phyloP scores from a whole-genome alignment of 2,888 invertebrate species.

The Teleiodes luculella region DNA sequence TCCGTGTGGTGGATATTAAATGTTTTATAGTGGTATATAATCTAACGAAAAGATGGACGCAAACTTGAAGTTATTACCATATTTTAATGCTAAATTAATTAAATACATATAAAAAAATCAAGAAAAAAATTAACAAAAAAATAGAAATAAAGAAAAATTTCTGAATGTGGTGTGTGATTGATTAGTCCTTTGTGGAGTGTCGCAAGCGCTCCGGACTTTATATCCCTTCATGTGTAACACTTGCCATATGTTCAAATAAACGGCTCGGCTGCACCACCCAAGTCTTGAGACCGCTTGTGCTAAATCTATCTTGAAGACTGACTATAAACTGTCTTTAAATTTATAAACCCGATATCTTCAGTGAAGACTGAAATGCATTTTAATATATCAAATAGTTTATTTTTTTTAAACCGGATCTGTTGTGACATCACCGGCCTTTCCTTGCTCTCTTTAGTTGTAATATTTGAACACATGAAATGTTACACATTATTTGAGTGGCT shows the following conservation, averaged over 20 bases:
- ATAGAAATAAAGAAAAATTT: conserved; percentile 76
- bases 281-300: conserved; percentile 31
- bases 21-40: conserved; percentile 54
- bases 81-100: conserved; percentile 78
- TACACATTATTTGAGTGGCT: conserved; percentile 54
- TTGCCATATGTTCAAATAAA: conserved; percentile 64
- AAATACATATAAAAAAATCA: conserved; percentile 61
- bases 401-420: conserved; percentile 36
- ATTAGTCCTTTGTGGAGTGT: conserved; percentile 54
- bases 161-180: conserved; percentile 75
- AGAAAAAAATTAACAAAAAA: conserved; percentile 64
- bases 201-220: conserved; percentile 25
- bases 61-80: conserved; percentile 75
- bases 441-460: conserved; percentile 57
- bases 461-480: conserved; percentile 64
- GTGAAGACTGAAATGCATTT: conserved; percentile 69
- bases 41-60: conserved; percentile 63
- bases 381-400: conserved; percentile 55
- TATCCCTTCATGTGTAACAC: conserved; percentile 63
- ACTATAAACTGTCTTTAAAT: conserved; percentile 38
- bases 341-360: conserved; percentile 41
- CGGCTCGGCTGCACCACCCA: conserved; percentile 11
- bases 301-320: conserved; percentile 57
- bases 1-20: conserved; percentile 51
- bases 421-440: conserved; percentile 51